Percentiles rank a stretch among this genome's conserved stretches.
Conservation (phyloP, 2,888 invertebrate species). For the Eupsilia transversa region DNA sequence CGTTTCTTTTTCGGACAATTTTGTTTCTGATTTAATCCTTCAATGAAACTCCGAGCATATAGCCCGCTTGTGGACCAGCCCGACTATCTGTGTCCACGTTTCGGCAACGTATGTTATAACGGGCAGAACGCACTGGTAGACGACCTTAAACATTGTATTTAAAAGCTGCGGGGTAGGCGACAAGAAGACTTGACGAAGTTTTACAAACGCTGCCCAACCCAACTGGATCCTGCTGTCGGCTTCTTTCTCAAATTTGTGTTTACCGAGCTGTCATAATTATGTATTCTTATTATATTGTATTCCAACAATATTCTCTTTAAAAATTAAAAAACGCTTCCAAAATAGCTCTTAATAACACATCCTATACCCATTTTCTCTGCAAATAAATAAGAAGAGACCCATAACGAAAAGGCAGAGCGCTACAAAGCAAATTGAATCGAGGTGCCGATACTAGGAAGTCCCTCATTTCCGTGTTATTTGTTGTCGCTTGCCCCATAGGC, state of each 20-base stretch:
- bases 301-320: neutral
- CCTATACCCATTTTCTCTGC: constrained; percentile 50
- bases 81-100: neutral
- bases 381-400: constrained; percentile 66
- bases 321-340: constrained; percentile 7
- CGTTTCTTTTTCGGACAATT: neutral
- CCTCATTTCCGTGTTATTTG: constrained; percentile 88
- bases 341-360: constrained; percentile 46
- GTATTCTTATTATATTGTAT: neutral
- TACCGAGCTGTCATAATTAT: neutral
- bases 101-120: too few relatives aligned
- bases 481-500: constrained; percentile 80
- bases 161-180: neutral
- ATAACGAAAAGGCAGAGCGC: constrained; percentile 71
- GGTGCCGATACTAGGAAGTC: constrained; percentile 86
- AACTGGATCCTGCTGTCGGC: neutral
- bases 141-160: too few relatives aligned
- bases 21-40: neutral
- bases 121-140: too few relatives aligned
- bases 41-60: neutral
- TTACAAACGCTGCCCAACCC: neutral
- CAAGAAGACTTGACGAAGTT: neutral
- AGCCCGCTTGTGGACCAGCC: neutral
- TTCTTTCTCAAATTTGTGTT: neutral
- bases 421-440: constrained; percentile 86